Evolutionary conservation across 2,113 vertebrate species (phyloP), one percentile per base, ranked within the genome.

Genomic region (Bettongia penicillata): DNA sequence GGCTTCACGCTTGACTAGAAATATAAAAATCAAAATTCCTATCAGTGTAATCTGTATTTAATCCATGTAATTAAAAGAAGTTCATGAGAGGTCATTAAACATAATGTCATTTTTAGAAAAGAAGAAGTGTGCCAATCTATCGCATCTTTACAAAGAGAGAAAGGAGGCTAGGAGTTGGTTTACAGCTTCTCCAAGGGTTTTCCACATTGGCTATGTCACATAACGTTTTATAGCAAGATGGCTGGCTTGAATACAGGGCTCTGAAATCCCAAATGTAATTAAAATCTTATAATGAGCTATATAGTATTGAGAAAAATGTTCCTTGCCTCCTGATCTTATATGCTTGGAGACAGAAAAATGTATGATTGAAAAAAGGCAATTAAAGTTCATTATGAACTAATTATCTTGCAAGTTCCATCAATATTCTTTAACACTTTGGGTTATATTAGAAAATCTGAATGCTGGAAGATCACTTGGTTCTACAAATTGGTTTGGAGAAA

Each of bases 51-150:
- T 92, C 61, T 93, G 55, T 91, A 92, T 96, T 95, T 84, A 84
- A 95, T 96, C 95, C 68, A 68, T 91, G 91, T 91, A 84, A 94
- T 97, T 77, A 61, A 91, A 95, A 97, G 96, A 92, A 50, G 95
- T 89, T 96, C 92, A 55, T 53, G 43, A 84, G 95, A 8, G 90
- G 28, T 94, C 94, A 91, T 52, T 90, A 97, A 91, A 53, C 24
- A 94, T 47, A 57, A 43, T 28, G 93, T 92, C 94, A 26, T 89
- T 96, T 96, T 95, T 93, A 91, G 53, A 61, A 37, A 90, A 68
- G 37, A 96, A 95, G 51, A 53, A 93, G 3, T 91, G 43, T 92
- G 94, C 84, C 68, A 50, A 94, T 91, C 51, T 91, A 51, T 94
- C 84, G 37, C 89, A 7, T 93, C 37, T 94, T 55, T 91, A 91